These are phyloP conservation scores for Masticophis lateralis DNA, from an alignment of 2,797 vertebrate genomes.

Conservation along the genomic window DNA sequence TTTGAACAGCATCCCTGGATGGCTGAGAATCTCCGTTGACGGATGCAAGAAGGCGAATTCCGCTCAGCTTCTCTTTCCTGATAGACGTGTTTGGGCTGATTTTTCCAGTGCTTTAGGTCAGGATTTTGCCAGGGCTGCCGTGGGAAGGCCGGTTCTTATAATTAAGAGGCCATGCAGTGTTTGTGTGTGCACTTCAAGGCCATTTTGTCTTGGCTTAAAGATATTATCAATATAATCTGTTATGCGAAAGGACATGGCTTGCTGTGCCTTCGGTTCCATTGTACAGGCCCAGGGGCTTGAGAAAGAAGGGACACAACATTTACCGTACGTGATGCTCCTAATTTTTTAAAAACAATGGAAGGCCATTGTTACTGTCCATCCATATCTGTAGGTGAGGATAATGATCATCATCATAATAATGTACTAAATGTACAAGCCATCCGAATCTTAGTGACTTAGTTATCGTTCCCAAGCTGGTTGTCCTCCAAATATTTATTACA, in stretches of 20 bases:
- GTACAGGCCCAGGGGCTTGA: too few species aligned
- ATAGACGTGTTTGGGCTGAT: background rate
- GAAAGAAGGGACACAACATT: background rate
- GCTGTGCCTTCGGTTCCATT: background rate
- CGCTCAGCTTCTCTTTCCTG: background rate
- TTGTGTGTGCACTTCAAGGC: background rate
- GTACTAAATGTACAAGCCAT: background rate
- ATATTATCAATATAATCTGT: background rate
- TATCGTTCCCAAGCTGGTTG: background rate
- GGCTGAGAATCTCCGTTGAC: too few species aligned
- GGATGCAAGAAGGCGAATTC: background rate
- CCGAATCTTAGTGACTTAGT: background rate
- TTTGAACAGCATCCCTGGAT: too few species aligned
- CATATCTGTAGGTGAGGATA: background rate
- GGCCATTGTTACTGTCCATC: background rate
- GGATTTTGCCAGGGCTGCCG: background rate
- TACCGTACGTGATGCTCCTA: background rate
- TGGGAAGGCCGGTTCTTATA: background rate
- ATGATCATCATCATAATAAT: background rate
- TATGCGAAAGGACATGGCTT: background rate
- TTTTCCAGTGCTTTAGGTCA: background rate
- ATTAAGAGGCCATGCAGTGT: background rate
- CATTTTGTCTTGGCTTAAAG: background rate
- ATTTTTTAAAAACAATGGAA: background rate
- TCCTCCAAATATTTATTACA: background rate